These are phyloP conservation scores for Rhynchophorus ferrugineus DNA, from an alignment of 1,140 invertebrate genomes.

Conservation along the genomic window DNA sequence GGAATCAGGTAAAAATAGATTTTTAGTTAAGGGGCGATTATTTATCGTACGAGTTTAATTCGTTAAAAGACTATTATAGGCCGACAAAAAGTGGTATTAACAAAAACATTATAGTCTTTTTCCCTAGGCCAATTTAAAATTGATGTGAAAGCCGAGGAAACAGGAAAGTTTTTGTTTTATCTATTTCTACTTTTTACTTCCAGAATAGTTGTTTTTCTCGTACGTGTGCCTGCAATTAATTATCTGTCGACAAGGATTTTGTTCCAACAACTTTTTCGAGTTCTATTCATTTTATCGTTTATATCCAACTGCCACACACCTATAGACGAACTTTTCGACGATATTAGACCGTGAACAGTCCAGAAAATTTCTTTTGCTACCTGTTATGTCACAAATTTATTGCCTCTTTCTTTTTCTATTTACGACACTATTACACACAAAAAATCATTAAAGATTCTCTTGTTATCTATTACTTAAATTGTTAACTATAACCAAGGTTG, in stretches of 20 bases:
- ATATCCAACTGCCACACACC: constrained; percentile 27
- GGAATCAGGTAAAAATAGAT: too few species aligned
- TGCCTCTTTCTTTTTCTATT: too few species aligned
- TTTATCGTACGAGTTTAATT: too few species aligned
- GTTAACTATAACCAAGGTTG: too few species aligned
- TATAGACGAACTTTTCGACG: constrained; percentile 18
- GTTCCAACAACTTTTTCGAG: constrained; percentile 28
- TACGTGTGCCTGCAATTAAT: constrained; percentile 29
- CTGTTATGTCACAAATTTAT: constrained; percentile 1
- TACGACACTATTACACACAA: too few species aligned
- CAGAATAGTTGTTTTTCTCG: constrained; percentile 21
- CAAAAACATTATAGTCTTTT: constrained; percentile 7
- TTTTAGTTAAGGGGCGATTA: too few species aligned
- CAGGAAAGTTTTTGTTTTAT: constrained; percentile 27
- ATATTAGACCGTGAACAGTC: constrained; percentile 5
- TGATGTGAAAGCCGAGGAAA: constrained; percentile 20
- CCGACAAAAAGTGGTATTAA: neutral
- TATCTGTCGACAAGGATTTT: constrained; percentile 30
- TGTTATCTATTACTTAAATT: too few species aligned
- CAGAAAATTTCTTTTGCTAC: constrained; percentile 1
- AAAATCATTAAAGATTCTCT: too few species aligned
- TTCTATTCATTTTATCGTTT: constrained; percentile 30
- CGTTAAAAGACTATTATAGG: neutral
- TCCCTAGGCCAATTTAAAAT: constrained; percentile 25
- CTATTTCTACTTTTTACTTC: constrained; percentile 26